Evolutionary conservation across 2,797 vertebrate species (phyloP), one percentile per base, ranked within the genome.

Genomic region (Syngnathus rostellatus): DNA sequence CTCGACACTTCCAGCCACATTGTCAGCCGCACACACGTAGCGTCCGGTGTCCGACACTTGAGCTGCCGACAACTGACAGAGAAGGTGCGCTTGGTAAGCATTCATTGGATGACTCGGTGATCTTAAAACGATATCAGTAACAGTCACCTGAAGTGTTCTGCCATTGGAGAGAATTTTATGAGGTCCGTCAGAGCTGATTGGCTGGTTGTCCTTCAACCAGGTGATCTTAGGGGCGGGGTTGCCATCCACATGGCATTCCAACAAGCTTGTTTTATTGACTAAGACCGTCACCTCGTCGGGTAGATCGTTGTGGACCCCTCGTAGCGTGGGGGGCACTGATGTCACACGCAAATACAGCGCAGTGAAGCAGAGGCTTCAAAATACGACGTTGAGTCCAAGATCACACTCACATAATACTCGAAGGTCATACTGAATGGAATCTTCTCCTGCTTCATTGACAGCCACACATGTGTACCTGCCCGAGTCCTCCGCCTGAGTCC

Each of bases 391-490:
- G 57, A 59, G 63, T 39, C 62, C 74, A 37, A 11, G n/a, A 55
- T 8, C 4, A 38, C 43, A 48, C 46, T 19, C 17, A 99, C 97
- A 65, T 72, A 98, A 87, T 1, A 99, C 92, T 61, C 77, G 90
- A 31, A 99, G 77, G 0, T 95, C 83, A 9, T 99, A 98, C 58
- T 93, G 93, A 70, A 99, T 91, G 40, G 95, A 97, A 83, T 97
- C 96, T 76, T 99, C 93, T 70, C 97, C 97, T 0, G 95, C 97
- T 74, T 99, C 97, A 0, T 99, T 99, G 57, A 94, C 87, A 0
- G 96, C 97, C 80, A 98, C 92, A 41, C 97, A 98, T 0, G 69
- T 88, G 23, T 98, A 99, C 60, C 90, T 91, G 19, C 96, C 97
- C 0, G 93, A 91, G 66, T 99, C 93, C 38, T 92, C 92, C 2